Evolutionary conservation across 2,797 vertebrate species (phyloP), one percentile per base, ranked within the genome.

Genomic region (Pteropus rufus): DNA sequence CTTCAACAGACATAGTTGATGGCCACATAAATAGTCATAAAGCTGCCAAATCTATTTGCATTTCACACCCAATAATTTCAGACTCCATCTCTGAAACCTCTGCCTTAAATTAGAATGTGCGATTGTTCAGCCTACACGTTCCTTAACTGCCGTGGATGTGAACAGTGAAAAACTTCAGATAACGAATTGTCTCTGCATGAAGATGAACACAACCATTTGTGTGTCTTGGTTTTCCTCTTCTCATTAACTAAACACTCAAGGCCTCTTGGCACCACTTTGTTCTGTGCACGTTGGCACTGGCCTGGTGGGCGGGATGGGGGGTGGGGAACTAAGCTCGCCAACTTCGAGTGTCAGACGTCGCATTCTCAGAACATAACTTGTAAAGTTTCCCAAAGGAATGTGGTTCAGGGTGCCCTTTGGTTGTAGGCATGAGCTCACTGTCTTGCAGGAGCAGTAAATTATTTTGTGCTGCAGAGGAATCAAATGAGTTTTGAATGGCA

Each of bases 61-160:
- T 98, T 98, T 98, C 98, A 96, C 98, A 98, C 98, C 97, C 97
- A 98, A 95, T 98, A 96, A 98, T 97, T 98, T 98, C 86, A 94
- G 95, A 58, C 54, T 97, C 96, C 95, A 96, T 97, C 97, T 98
- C 95, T 83, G 16, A 97, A 98, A 97, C 92, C 92, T 7, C 96
- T 88, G 90, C 98, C 98, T 98, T 97, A 96, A 98, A 97, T 98
- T 97, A 98, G 97, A 96, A 97, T 86, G 95, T 98, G 98, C 97
- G 98, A 98, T 97, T 97, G 94, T 97, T 97, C 95, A 96, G 97
- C 97, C 96, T 96, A 98, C 97, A 95, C 82, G 41, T 95, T 97
- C 95, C 95, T 94, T 90, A 96, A 80, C 92, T 64, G 85, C 96
- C 93, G 29, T 1, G 39, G 88, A 93, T 62, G 69, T 75, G 94